These are phyloP conservation scores for Ceratoteleas bidentatus DNA, from an alignment of 1,140 invertebrate species.

Conservation along the genomic window DNA sequence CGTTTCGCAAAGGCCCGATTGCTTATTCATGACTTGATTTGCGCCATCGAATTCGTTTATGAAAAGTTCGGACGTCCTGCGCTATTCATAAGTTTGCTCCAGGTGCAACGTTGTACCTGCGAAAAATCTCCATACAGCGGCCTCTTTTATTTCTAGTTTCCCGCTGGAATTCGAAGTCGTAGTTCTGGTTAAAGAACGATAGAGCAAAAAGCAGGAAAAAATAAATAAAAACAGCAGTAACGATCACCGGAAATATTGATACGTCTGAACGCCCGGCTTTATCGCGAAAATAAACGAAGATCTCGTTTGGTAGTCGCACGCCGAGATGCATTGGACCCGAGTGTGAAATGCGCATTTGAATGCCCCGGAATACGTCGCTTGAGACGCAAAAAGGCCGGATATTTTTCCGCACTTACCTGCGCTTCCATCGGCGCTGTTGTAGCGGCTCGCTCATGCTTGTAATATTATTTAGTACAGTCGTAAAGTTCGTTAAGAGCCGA, in stretches of 20 bases:
- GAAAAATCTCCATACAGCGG: too few species aligned
- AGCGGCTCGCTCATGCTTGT: slow-evolving; percentile 11
- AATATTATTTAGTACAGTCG: slow-evolving; percentile 30
- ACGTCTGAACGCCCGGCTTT: slow-evolving; percentile 1
- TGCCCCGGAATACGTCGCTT: slow-evolving; percentile 19
- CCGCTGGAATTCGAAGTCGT: too few species aligned
- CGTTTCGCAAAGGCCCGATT: too few species aligned
- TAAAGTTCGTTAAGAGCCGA: slow-evolving; percentile 18
- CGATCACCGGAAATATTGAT: not conserved
- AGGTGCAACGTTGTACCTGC: too few species aligned
- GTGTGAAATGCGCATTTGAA: slow-evolving; percentile 37
- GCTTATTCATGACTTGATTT: slow-evolving; percentile 30
- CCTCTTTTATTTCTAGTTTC: too few species aligned
- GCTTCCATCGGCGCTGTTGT: not conserved
- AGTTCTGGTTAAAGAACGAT: too few species aligned
- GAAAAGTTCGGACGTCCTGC: not conserved
- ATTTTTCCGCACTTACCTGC: not conserved
- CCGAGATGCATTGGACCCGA: slow-evolving; percentile 21
- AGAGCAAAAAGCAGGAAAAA: too few species aligned
- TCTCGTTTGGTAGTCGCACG: slow-evolving; percentile 1
- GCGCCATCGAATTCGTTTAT: slow-evolving; percentile 16
- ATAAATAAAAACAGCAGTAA: too few species aligned
- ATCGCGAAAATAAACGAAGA: slow-evolving; percentile 34
- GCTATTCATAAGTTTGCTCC: too few species aligned
- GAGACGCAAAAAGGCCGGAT: slow-evolving; percentile 17